These are phyloP conservation scores for Pseudomyrmex gracilis DNA, from an alignment of 1,140 invertebrate genomes.

Conservation along the genomic window DNA sequence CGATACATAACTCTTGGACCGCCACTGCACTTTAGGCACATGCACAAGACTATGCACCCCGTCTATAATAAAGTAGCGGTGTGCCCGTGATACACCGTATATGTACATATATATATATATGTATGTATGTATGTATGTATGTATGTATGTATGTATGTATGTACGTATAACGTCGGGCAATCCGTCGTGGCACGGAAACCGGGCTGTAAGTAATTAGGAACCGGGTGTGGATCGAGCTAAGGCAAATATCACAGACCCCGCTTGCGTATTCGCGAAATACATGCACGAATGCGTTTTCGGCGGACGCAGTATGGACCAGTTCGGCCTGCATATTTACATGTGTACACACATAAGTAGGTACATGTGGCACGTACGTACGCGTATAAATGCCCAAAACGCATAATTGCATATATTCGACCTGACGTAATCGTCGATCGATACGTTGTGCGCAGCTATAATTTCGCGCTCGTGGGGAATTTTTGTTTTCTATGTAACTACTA, in stretches of 20 bases:
- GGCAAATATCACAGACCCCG: slow-evolving; percentile 78
- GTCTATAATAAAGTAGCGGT: slow-evolving; percentile 70
- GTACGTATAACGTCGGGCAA: slow-evolving; percentile 64
- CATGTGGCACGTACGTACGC: slow-evolving; percentile 60
- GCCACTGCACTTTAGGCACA: slow-evolving; percentile 47
- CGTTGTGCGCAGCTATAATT: slow-evolving; percentile 39
- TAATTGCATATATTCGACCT: slow-evolving; percentile 68
- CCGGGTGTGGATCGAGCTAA: slow-evolving; percentile 78
- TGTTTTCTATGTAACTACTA: neutral
- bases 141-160: no score
- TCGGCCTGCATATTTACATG: slow-evolving; percentile 69
- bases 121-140: no score
- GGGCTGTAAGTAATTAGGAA: slow-evolving; percentile 79
- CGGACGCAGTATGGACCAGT: slow-evolving; percentile 73
- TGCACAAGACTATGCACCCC: slow-evolving; percentile 50
- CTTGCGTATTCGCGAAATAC: slow-evolving; percentile 70
- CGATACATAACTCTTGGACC: slow-evolving; percentile 33
- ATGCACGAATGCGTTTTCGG: slow-evolving; percentile 76
- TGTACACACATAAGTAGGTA: slow-evolving; percentile 72
- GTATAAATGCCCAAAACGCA: slow-evolving; percentile 62
- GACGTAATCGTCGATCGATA: slow-evolving; percentile 48
- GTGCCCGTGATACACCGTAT: slow-evolving; percentile 60
- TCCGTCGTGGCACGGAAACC: slow-evolving; percentile 70
- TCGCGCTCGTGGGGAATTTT: neutral
- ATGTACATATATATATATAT: neutral